Evolutionary conservation across 2,888 invertebrate genomes (phyloP).

Genomic region (Hypercompe scribonia): DNA sequence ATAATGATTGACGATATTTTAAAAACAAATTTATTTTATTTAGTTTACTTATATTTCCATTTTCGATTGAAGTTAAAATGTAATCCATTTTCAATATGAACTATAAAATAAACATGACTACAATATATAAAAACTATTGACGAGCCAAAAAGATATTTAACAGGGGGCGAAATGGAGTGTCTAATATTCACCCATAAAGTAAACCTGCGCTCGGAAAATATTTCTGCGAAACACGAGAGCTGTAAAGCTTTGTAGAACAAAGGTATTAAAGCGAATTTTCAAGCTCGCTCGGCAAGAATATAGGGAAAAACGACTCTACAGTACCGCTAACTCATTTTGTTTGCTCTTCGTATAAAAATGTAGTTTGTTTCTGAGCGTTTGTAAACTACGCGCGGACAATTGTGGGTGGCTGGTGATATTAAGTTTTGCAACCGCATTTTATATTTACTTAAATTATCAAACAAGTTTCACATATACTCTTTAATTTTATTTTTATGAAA

Average conservation of each 20-base stretch:
- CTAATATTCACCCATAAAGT: conserved; percentile 71
- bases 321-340: conserved; percentile 82
- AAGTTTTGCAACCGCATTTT: conserved; percentile 61
- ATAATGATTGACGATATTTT: not conserved
- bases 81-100: not conserved
- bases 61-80: not conserved
- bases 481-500: conserved; percentile 5
- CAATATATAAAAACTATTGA: conserved; percentile 1
- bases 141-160: conserved; percentile 42
- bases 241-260: conserved; percentile 83
- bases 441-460: conserved; percentile 60
- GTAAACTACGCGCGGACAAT: conserved; percentile 65
- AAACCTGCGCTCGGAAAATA: conserved; percentile 71
- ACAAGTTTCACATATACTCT: conserved; percentile 52
- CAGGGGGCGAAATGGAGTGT: conserved; percentile 58
- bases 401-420: conserved; percentile 65
- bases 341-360: conserved; percentile 81
- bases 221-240: conserved; percentile 76
- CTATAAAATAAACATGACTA: not conserved
- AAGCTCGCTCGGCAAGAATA: conserved; percentile 75
- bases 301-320: conserved; percentile 76
- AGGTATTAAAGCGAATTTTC: conserved; percentile 84
- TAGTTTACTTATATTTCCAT: not conserved
- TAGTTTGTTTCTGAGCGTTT: conserved; percentile 78
- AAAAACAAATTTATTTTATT: not conserved